phyloP scores from a whole-genome alignment of 1,140 invertebrate species.

The Pachypsylla venusta region DNA sequence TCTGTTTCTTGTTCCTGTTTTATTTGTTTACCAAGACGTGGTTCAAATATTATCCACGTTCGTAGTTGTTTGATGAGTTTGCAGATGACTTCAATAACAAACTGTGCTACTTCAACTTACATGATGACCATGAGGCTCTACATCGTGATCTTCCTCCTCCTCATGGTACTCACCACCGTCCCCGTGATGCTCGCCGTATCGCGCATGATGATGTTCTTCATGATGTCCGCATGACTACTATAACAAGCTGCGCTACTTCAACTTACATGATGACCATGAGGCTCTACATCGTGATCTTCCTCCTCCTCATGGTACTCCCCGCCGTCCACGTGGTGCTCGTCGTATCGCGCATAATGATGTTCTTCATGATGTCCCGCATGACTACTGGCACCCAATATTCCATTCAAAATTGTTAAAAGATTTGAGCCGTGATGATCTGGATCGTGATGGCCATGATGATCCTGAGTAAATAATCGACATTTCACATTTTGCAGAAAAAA shows the following conservation, averaged over 20 bases:
- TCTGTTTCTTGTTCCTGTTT: too few species aligned
- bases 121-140: not conserved
- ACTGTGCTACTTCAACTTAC: too few species aligned
- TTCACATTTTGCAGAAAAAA: too few species aligned
- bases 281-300: not conserved
- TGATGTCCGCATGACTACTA: too few species aligned
- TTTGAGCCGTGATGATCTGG: constrained; percentile 3
- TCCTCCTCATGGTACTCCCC: not conserved
- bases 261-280: constrained; percentile 6
- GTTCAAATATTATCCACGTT: too few species aligned
- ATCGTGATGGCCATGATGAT: constrained; percentile 3
- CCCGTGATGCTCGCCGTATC: not conserved
- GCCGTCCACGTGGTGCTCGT: not conserved
- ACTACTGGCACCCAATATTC: not conserved
- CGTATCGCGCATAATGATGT: not conserved
- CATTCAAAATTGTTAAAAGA: constrained; percentile 3
- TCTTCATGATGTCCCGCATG: constrained; percentile 4
- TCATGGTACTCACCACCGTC: not conserved
- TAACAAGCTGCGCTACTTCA: too few species aligned
- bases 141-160: not conserved
- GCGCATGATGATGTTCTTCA: not conserved
- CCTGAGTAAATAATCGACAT: too few species aligned
- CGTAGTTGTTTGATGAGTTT: too few species aligned
- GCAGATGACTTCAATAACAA: too few species aligned
- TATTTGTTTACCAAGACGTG: too few species aligned